Base-by-base conservation (phyloP, 2,888 invertebrate genomes). In the Linnaemya vulpina region DNA sequence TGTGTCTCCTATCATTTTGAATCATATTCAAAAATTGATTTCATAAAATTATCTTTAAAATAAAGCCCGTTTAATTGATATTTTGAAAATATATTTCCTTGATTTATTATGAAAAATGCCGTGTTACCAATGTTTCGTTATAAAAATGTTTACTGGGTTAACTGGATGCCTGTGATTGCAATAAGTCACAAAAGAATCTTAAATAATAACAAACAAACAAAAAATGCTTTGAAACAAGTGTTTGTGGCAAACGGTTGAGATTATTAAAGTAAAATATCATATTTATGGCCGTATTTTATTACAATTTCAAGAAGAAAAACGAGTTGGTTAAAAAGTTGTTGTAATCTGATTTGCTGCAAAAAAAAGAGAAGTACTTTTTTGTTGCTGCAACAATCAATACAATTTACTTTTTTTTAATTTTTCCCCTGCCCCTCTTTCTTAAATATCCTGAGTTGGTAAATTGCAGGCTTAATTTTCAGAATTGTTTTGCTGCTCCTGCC, bases 321-420 rank as follows among this genome's bases (percentile, higher is more conserved):
- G 22, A 38, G 71, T 73, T 60, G 17, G 9, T 38, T 62, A 74
- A 4, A 55, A 49, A 63, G 51, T 70, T 62, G 30, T 38, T 70
- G 68, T 78, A 70, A 78, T 78, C 22, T 71, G 53, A 78, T 78
- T 71, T 60, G 53, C 49, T 17, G 51, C 25, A 68, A 78, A 62
- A 25, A 40, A 70, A 77, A 77, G 55, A n/a, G 38, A 60, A 77
- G 68, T 13, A 40, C 11, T 49, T 68, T 58, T 46, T 30, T n/a
- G n/a, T n/a, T n/a, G n/a, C n/a, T n/a, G n/a, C n/a, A 58, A 77
- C 82, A 77, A 83, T 83, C 82, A 83, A 83, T 83, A 76, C 30
- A 51, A 71, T 30, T 30, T 30, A 30, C 5, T 30, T 30, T 5
- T 30, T 30, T 30, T 30, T 30, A 30, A 30, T 70, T n/a, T 73